These are phyloP conservation scores for Cyphomyrmex costatus DNA, from an alignment of 1,140 invertebrate genomes.

Conservation along the genomic window DNA sequence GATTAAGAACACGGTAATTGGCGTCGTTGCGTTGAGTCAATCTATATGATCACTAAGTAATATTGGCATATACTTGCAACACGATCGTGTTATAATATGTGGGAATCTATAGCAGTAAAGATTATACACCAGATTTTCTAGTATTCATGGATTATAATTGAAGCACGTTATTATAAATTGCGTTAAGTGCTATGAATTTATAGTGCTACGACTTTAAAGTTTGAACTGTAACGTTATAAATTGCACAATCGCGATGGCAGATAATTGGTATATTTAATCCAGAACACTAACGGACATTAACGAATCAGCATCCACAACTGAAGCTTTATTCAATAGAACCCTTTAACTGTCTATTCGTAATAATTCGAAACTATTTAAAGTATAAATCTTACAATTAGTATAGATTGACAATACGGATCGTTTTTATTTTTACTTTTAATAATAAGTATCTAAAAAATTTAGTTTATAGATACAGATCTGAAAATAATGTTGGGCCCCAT, in stretches of 20 bases:
- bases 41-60: conserved; percentile 47
- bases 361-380: not conserved
- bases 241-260: not conserved
- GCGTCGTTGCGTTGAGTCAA: conserved; percentile 21
- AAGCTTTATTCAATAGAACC: not conserved
- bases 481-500: too few relatives aligned
- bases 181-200: conserved; percentile 40
- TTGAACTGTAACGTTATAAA: conserved; percentile 30
- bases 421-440: not conserved
- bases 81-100: conserved; percentile 24
- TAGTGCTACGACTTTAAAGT: not conserved
- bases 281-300: not conserved
- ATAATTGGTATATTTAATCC: not conserved
- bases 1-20: conserved; percentile 59
- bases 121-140: conserved; percentile 30
- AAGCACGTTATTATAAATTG: conserved; percentile 28
- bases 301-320: not conserved
- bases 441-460: not conserved
- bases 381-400: not conserved
- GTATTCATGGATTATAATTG: conserved; percentile 45
- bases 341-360: not conserved
- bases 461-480: too few relatives aligned
- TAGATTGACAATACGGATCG: not conserved
- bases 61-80: conserved; percentile 46
- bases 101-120: conserved; percentile 25